A percentile compares a stretch with the other conserved stretches of the same genome.
Evolutionary conservation across 2,888 invertebrate genomes (phyloP).

Genomic region (Steinernema hermaphroditum): DNA sequence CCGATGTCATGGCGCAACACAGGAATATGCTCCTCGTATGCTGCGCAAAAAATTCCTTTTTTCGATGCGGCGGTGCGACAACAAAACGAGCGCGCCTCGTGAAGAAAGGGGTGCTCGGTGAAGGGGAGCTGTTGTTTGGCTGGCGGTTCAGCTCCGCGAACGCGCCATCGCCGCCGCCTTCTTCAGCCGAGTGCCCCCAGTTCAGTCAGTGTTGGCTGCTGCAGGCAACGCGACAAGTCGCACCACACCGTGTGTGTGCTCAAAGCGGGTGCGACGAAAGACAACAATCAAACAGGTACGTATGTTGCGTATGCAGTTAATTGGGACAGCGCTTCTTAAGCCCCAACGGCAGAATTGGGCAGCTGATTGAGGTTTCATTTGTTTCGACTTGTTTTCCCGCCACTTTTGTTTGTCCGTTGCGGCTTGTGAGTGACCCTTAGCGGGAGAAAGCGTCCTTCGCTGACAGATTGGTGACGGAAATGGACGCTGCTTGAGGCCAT

Average conservation of each 20-base stretch:
- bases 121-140: conserved; percentile 10
- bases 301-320: not conserved
- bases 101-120: not conserved
- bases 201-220: conserved; percentile 28
- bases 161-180: conserved; percentile 27
- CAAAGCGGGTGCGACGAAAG: conserved; percentile 26
- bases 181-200: not conserved
- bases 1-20: not conserved
- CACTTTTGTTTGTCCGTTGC: not conserved
- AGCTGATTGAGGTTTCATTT: not conserved
- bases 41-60: conserved; percentile 2
- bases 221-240: conserved; percentile 30
- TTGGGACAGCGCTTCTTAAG: not conserved
- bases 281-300: conserved; percentile 9
- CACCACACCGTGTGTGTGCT: conserved; percentile 24
- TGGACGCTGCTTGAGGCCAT: conserved; percentile 23
- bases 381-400: not conserved
- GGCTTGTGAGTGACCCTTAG: conserved; percentile 24
- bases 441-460: not conserved
- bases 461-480: conserved; percentile 20
- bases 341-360: not conserved
- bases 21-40: too few relatives aligned
- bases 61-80: not conserved
- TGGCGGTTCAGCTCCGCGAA: not conserved
- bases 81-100: conserved; percentile 22